Conservation (phyloP, 2,797 vertebrate genomes). For the Oreonectes daqikongensis region DNA sequence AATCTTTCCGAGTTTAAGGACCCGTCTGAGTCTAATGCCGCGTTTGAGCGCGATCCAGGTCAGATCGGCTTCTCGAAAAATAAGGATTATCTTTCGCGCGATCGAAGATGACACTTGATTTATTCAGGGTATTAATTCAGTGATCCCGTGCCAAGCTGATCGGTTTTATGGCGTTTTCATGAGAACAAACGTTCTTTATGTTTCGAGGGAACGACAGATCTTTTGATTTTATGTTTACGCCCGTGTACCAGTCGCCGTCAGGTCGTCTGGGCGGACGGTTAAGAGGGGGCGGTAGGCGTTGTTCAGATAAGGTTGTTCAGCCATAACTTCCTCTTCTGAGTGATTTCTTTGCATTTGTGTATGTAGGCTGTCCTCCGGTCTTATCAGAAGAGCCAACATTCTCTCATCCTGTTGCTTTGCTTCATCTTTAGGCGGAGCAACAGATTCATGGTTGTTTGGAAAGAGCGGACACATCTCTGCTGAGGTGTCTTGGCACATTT, state of each 20-base stretch:
- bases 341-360: slow-evolving; percentile 50
- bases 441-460: slow-evolving; percentile 67
- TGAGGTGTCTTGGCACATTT: slow-evolving; percentile 61
- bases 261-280: slow-evolving; percentile 54
- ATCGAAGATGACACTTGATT: slow-evolving; percentile 59
- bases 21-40: slow-evolving; percentile 45
- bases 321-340: slow-evolving; percentile 60
- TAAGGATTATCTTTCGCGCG: slow-evolving; percentile 57
- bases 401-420: slow-evolving; percentile 63
- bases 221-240: slow-evolving; percentile 63
- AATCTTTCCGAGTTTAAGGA: slow-evolving; percentile 51
- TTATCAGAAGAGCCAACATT: slow-evolving; percentile 70
- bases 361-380: slow-evolving; percentile 56
- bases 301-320: slow-evolving; percentile 60
- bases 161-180: slow-evolving; percentile 39
- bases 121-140: slow-evolving; percentile 48
- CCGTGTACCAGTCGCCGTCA: slow-evolving; percentile 61
- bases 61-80: slow-evolving; percentile 50
- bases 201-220: slow-evolving; percentile 46
- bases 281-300: slow-evolving; percentile 63
- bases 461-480: slow-evolving; percentile 55
- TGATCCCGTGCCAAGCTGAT: slow-evolving; percentile 44
- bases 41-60: slow-evolving; percentile 54
- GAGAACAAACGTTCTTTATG: slow-evolving; percentile 36
- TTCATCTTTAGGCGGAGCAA: slow-evolving; percentile 63